Evolutionary conservation across 2,797 vertebrate species (phyloP).

Genomic region (Malurus splendens): DNA sequence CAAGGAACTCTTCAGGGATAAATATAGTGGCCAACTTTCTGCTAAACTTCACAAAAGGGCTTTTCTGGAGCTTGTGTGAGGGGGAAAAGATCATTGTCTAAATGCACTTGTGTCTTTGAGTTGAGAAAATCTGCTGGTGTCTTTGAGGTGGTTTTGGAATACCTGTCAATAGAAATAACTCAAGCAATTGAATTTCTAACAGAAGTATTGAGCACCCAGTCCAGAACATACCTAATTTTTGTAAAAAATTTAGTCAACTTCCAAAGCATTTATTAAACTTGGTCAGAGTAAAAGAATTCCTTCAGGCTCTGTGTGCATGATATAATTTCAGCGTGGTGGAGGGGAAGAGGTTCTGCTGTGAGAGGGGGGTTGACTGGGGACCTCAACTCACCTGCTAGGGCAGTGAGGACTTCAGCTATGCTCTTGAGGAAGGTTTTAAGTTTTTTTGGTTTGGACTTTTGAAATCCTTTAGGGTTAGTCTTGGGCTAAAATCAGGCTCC

Average conservation of each 20-base stretch:
- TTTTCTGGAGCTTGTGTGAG: neutral
- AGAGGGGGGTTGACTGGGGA: neutral
- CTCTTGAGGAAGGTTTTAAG: too few relatives aligned
- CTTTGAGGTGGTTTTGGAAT: neutral
- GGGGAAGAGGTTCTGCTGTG: neutral
- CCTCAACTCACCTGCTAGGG: neutral
- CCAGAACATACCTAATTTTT: neutral
- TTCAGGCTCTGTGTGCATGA: neutral
- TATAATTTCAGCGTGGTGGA: neutral
- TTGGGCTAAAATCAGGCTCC: neutral
- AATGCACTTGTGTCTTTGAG: neutral
- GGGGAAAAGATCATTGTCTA: neutral
- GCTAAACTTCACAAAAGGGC: neutral
- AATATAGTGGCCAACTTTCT: neutral
- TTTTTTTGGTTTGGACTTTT: neutral
- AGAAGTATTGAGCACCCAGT: neutral
- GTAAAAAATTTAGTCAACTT: neutral
- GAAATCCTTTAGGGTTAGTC: neutral
- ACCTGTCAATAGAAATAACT: neutral
- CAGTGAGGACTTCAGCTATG: too few relatives aligned
- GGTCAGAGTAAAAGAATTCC: neutral
- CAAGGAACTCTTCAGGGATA: neutral
- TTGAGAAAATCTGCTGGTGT: fast-evolving
- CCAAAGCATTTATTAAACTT: neutral
- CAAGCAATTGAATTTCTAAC: neutral